phyloP scores from a whole-genome alignment of 2,113 vertebrate species.

The Struthidea cinerea region DNA sequence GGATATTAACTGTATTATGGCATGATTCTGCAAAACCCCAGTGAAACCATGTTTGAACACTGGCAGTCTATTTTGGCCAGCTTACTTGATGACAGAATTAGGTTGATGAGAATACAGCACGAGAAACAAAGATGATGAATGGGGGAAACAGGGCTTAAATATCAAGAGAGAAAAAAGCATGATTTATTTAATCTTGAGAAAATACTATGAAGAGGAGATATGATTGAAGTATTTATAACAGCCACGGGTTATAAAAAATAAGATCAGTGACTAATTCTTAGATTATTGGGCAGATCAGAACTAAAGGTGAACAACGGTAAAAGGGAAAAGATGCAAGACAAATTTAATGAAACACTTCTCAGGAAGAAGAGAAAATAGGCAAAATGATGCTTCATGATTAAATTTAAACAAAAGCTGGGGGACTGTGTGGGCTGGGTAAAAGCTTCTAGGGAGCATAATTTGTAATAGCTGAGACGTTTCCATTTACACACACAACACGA shows the following conservation, averaged over 20 bases:
- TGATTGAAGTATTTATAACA: not conserved
- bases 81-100: slow-evolving; percentile 26
- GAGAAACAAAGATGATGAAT: slow-evolving; percentile 28
- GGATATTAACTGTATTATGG: not conserved
- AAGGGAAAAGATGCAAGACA: not conserved
- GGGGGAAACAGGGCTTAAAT: not conserved
- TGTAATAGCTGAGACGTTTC: not conserved
- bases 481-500: not conserved
- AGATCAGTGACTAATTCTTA: not conserved
- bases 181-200: not conserved
- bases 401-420: not conserved
- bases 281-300: not conserved
- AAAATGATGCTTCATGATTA: not conserved
- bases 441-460: not conserved
- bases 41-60: not conserved
- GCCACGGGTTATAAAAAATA: not conserved
- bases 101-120: not conserved
- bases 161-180: not conserved
- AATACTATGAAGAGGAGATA: not conserved
- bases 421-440: not conserved
- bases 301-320: not conserved
- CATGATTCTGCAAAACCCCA: not conserved
- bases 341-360: not conserved
- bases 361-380: not conserved
- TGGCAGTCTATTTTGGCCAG: not conserved